Conservation (phyloP, 2,888 invertebrate species). For the Rhorus exstirpatorius region DNA sequence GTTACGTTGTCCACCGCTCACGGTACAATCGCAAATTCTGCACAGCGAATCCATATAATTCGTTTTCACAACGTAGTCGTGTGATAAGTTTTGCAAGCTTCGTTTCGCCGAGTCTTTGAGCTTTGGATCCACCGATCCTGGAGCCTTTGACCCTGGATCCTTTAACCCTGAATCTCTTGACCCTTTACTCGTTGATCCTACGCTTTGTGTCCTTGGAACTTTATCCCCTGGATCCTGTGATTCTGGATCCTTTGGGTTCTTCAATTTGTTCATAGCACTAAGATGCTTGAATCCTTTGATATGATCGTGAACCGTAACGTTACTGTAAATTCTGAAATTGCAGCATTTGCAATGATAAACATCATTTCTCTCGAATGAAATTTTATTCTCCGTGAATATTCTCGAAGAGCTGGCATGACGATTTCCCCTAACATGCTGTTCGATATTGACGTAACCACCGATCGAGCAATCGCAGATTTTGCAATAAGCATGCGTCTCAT, state of each 20-base stretch:
- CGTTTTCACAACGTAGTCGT: not conserved
- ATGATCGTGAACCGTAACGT: not conserved
- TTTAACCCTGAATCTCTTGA: too few species aligned
- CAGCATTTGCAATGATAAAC: conserved; percentile 24
- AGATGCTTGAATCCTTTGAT: conserved; percentile 10
- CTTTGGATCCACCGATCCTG: not conserved
- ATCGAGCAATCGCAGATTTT: not conserved
- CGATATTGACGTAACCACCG: not conserved
- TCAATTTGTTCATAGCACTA: not conserved
- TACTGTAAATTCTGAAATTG: not conserved
- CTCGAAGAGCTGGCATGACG: not conserved
- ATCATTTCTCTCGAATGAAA: not conserved
- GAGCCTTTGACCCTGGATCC: not conserved
- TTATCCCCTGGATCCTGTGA: not conserved
- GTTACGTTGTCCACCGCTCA: not conserved
- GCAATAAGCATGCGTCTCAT: not conserved
- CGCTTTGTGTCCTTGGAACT: too few species aligned
- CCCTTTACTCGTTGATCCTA: too few species aligned
- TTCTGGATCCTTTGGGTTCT: not conserved
- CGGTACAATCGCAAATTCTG: not conserved
- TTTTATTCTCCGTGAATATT: not conserved
- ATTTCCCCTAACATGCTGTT: not conserved
- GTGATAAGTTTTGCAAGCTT: not conserved
- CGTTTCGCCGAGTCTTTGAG: not conserved
- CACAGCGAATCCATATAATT: not conserved